A percentile compares a stretch with the other conserved stretches of the same genome.
These are phyloP conservation scores for Apolygus lucorum DNA, from an alignment of 1,140 invertebrate genomes.

Conservation along the genomic window DNA sequence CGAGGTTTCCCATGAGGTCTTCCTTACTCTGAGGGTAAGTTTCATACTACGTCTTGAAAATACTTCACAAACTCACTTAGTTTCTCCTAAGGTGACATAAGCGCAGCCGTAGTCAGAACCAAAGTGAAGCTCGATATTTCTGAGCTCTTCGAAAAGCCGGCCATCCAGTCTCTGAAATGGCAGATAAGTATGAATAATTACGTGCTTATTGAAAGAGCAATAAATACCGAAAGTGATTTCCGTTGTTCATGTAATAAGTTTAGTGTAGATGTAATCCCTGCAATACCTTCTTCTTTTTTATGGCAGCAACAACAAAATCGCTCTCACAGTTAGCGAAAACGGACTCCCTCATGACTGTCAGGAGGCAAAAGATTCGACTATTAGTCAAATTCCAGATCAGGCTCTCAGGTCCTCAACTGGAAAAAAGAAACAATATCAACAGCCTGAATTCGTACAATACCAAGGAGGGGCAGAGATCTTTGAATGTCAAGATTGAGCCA, in stretches of 20 bases:
- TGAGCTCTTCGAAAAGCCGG: slow-evolving; percentile 63
- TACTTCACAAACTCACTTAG: slow-evolving; percentile 49
- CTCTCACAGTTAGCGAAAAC: neutral
- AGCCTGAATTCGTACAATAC: too few species aligned
- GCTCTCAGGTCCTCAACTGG: too few species aligned
- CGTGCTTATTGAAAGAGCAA: neutral
- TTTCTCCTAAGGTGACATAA: slow-evolving; percentile 60
- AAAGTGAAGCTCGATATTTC: slow-evolving; percentile 66
- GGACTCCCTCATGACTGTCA: neutral
- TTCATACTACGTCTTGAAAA: too few species aligned
- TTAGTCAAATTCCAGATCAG: too few species aligned
- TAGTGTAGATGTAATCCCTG: neutral
- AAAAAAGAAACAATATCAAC: too few species aligned
- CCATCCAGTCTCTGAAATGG: slow-evolving; percentile 72
- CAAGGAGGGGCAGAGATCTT: too few species aligned
- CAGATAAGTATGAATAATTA: slow-evolving; percentile 27
- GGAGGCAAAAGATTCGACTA: too few species aligned
- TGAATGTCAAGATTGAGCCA: too few species aligned
- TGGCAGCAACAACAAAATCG: neutral
- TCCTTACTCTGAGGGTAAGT: too few species aligned
- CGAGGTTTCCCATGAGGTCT: too few species aligned
- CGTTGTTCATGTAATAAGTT: neutral
- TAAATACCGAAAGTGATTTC: neutral
- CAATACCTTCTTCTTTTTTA: slow-evolving; percentile 1
- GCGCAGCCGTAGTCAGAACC: slow-evolving; percentile 73